Percentiles rank a stretch among this genome's conserved stretches.
Evolutionary conservation across 64 coral and sea anemone species (phyloP).

Genomic region (Montipora efflorescens): DNA sequence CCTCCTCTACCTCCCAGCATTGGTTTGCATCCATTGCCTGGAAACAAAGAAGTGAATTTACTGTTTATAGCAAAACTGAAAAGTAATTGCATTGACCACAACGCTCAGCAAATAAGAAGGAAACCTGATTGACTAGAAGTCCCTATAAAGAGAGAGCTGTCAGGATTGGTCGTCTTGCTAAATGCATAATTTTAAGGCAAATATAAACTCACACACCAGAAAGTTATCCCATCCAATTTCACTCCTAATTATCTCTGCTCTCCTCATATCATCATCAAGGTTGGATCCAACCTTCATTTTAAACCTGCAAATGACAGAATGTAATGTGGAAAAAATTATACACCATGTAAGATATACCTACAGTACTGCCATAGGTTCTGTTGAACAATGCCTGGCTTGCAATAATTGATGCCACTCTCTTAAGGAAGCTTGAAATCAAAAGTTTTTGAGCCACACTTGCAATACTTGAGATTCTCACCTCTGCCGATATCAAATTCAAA

Average conservation of each 20-base stretch:
- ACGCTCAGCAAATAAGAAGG: too few species aligned
- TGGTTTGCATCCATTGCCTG: constrained; percentile 99
- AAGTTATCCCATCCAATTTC: constrained; percentile 89
- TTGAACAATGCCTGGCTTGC: not conserved
- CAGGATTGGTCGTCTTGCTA: too few species aligned
- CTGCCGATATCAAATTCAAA: too few species aligned
- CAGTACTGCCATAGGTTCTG: too few species aligned
- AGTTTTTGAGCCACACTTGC: too few species aligned
- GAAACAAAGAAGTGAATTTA: not conserved
- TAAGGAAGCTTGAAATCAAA: too few species aligned
- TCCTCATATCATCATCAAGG: constrained; percentile 80
- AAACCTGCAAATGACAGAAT: constrained; percentile 65
- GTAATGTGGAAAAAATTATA: not conserved
- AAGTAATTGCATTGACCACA: too few species aligned
- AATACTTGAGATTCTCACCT: too few species aligned
- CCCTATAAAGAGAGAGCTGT: too few species aligned
- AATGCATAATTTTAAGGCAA: not conserved
- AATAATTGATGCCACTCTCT: not conserved
- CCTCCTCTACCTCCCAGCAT: constrained; percentile 87
- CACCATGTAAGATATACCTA: too few species aligned
- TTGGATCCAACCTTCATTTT: constrained; percentile 98
- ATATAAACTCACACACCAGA: constrained; percentile 61
- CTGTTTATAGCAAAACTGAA: too few species aligned
- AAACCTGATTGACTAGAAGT: too few species aligned
- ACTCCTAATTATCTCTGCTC: constrained; percentile 88